Conservation (phyloP, 2,797 vertebrate genomes). For the Agapornis canus region DNA sequence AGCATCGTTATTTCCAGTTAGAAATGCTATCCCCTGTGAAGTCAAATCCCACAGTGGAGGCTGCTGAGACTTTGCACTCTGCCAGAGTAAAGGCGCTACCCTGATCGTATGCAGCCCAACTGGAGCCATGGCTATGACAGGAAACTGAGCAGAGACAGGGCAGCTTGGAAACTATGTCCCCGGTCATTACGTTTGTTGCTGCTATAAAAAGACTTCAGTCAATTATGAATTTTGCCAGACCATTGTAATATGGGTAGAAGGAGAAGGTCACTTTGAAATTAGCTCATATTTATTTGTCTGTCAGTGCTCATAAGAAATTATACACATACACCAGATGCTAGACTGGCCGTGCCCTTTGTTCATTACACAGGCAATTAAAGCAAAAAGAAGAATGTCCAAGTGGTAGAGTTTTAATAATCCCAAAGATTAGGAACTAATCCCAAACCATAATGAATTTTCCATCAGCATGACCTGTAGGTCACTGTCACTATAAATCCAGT, state of each 20-base stretch:
- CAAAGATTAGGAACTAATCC: constrained; percentile 58
- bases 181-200: constrained; percentile 16
- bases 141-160: neutral
- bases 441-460: constrained; percentile 66
- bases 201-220: constrained; percentile 65
- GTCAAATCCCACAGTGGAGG: neutral
- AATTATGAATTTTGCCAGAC: constrained; percentile 66
- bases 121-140: constrained; percentile 37
- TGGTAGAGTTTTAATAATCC: constrained; percentile 43
- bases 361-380: constrained; percentile 46
- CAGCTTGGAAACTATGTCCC: constrained; percentile 55
- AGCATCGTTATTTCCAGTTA: neutral
- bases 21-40: neutral
- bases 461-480: constrained; percentile 14
- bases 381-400: constrained; percentile 42
- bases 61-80: neutral
- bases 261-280: constrained; percentile 65
- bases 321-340: constrained; percentile 22
- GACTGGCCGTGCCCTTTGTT: constrained; percentile 32
- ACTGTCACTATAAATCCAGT: constrained; percentile 31
- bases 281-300: constrained; percentile 47
- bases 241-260: constrained; percentile 21
- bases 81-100: neutral
- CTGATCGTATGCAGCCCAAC: neutral
- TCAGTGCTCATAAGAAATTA: constrained; percentile 10